Percentiles rank a stretch among this genome's conserved stretches.
Evolutionary conservation across 2,113 vertebrate species (phyloP).

Genomic region (Corythornis cristatus): DNA sequence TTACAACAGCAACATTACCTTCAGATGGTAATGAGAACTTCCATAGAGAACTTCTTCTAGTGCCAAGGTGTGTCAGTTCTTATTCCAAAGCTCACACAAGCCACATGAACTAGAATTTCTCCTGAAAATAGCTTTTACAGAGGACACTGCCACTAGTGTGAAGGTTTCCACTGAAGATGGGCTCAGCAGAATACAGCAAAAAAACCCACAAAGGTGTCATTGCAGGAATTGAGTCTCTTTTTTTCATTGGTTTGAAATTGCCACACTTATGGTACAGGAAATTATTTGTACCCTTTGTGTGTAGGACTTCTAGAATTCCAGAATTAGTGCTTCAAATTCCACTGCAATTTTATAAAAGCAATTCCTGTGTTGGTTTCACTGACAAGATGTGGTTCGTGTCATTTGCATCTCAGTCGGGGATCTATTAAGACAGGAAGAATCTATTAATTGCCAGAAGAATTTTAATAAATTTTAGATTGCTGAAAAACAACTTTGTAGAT

Average conservation of each 20-base stretch:
- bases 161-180: not conserved
- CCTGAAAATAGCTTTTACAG: not conserved
- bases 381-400: not conserved
- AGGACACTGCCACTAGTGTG: not conserved
- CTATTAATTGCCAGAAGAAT: not conserved
- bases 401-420: not conserved
- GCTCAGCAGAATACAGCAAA: not conserved
- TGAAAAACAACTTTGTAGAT: not conserved
- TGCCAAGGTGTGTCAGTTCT: not conserved
- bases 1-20: not conserved
- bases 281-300: not conserved
- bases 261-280: not conserved
- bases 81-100: not conserved
- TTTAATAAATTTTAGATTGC: not conserved
- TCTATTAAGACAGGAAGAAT: not conserved
- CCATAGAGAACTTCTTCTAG: not conserved
- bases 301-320: not conserved
- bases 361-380: not conserved
- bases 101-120: not conserved
- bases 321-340: not conserved
- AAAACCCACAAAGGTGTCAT: not conserved
- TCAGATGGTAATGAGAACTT: no score
- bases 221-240: not conserved
- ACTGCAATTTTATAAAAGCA: not conserved
- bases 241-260: not conserved